These are phyloP conservation scores for Agonopterix alstromeriana DNA, from an alignment of 2,888 invertebrate genomes.

Conservation along the genomic window DNA sequence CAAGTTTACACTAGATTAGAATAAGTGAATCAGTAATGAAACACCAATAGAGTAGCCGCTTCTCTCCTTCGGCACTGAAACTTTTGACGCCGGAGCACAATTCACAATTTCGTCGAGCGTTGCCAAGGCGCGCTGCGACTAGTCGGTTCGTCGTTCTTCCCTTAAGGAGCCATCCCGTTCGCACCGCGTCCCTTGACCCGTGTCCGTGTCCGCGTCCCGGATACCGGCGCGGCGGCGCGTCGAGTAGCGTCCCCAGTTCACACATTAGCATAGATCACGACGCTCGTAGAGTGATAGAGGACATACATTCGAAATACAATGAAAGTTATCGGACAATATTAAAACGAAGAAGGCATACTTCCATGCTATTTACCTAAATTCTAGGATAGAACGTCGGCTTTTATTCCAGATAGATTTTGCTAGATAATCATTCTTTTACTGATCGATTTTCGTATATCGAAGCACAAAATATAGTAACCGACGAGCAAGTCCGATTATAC, in stretches of 20 bases:
- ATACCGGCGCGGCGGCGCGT: slow-evolving; percentile 22
- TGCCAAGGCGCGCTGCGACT: slow-evolving; percentile 13
- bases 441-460: slow-evolving; percentile 63
- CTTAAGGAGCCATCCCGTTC: slow-evolving; percentile 18
- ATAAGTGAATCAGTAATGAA: slow-evolving; percentile 73
- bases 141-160: slow-evolving; percentile 19
- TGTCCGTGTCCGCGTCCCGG: slow-evolving; percentile 12
- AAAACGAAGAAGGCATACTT: slow-evolving; percentile 70
- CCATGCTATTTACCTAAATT: slow-evolving; percentile 71
- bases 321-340: slow-evolving; percentile 74
- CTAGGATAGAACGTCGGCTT: slow-evolving; percentile 72
- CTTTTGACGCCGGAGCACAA: slow-evolving; percentile 66
- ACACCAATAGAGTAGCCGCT: slow-evolving; percentile 78
- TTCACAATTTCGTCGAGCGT: slow-evolving; percentile 13
- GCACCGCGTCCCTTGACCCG: slow-evolving; percentile 20
- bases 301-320: slow-evolving; percentile 63
- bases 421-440: slow-evolving; percentile 67
- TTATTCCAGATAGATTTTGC: slow-evolving; percentile 76
- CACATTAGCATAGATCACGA: slow-evolving; percentile 66
- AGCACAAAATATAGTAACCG: slow-evolving; percentile 67
- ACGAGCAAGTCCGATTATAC: slow-evolving; percentile 57
- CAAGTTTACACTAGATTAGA: slow-evolving; percentile 75
- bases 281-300: slow-evolving; percentile 72
- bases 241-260: slow-evolving; percentile 24
- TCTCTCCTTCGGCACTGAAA: slow-evolving; percentile 69